Conservation (phyloP, 2,113 vertebrate genomes). For the Dendropsophus ebraccatus region DNA sequence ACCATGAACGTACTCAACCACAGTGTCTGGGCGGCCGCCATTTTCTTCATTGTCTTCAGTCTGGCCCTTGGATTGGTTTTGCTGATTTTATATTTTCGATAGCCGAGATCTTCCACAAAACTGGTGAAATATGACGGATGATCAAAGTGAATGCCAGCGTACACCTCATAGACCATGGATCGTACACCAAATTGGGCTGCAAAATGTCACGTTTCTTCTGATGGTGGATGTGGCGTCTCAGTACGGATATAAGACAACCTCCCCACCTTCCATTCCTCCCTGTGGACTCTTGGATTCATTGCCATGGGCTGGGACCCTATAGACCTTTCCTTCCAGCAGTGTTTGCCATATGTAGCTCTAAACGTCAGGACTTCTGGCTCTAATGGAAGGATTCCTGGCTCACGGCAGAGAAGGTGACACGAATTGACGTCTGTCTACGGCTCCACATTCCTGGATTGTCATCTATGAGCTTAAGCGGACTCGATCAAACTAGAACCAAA, state of each 20-base stretch:
- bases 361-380: background rate
- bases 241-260: background rate
- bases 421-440: background rate
- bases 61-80: slow-evolving; percentile 60
- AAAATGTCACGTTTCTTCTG: background rate
- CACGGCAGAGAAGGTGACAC: background rate
- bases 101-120: background rate
- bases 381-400: background rate
- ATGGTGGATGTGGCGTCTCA: background rate
- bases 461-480: background rate
- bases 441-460: background rate
- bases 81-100: slow-evolving; percentile 43
- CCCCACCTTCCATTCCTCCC: background rate
- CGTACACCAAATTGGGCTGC: no score
- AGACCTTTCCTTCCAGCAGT: background rate
- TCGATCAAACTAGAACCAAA: background rate
- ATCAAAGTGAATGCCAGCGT: background rate
- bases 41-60: slow-evolving; percentile 67
- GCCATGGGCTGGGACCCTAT: no score
- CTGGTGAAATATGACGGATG: background rate
- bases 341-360: background rate
- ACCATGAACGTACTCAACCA: slow-evolving; percentile 66
- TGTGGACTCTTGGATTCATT: no score
- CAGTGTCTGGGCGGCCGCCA: slow-evolving; percentile 70
- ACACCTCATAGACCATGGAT: background rate